Percentiles rank a stretch among this genome's conserved stretches.
Evolutionary conservation across 2,113 vertebrate species (phyloP).

Genomic region (Caloenas nicobarica): DNA sequence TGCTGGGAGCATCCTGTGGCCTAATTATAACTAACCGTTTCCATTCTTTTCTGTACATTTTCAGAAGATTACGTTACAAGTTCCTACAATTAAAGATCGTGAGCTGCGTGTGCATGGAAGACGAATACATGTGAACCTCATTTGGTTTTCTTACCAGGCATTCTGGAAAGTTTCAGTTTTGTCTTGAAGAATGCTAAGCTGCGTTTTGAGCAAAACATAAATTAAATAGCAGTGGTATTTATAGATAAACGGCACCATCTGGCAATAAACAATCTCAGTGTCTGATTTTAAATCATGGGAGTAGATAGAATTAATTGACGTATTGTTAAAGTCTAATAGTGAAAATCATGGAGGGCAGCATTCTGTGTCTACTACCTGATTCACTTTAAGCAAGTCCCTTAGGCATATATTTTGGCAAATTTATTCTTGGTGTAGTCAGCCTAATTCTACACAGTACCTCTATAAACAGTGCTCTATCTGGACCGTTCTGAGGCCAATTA

Average conservation of each 20-base stretch:
- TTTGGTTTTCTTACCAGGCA: neutral
- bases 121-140: neutral
- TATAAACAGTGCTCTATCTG: neutral
- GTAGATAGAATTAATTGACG: neutral
- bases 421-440: neutral
- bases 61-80: neutral
- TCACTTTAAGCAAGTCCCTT: neutral
- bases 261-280: neutral
- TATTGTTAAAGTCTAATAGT: neutral
- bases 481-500: neutral
- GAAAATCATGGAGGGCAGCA: neutral
- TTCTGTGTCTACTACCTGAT: neutral
- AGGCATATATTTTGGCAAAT: neutral
- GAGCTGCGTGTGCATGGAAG: neutral
- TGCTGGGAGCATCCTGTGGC: neutral
- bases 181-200: neutral
- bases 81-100: neutral
- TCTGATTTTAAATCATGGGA: neutral
- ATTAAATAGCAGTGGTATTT: neutral
- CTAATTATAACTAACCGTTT: neutral
- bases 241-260: conserved; percentile 9
- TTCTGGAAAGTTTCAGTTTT: neutral
- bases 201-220: neutral
- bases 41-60: neutral
- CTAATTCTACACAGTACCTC: neutral